Percentiles rank a stretch among this genome's conserved stretches.
phyloP scores from a whole-genome alignment of 2,888 invertebrate species.

The Eristalinus aeneus region DNA sequence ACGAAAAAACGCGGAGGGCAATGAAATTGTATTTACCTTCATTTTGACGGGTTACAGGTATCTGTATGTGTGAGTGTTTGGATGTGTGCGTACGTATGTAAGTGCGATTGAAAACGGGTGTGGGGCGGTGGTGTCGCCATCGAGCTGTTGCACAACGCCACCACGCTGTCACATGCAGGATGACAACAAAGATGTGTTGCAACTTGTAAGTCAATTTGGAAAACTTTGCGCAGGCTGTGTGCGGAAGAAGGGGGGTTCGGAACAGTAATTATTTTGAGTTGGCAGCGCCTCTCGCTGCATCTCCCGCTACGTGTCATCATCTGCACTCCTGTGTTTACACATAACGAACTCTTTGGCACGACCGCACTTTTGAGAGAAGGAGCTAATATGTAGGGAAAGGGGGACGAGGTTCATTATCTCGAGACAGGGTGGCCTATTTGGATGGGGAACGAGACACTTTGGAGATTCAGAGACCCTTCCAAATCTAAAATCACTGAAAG shows the following conservation, averaged over 20 bases:
- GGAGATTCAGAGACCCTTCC: not conserved
- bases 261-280: not conserved
- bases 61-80: not conserved
- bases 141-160: not conserved
- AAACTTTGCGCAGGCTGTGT: not conserved
- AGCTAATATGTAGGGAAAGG: not conserved
- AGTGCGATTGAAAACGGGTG: not conserved
- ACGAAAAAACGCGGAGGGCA: not conserved
- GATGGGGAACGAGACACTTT: not conserved
- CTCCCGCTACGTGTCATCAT: not conserved
- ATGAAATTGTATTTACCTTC: constrained; percentile 31
- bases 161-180: not conserved
- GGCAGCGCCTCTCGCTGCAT: not conserved
- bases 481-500: not conserved
- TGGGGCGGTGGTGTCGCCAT: not conserved
- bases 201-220: not conserved
- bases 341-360: not conserved
- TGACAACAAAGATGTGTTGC: not conserved
- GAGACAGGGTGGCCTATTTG: not conserved
- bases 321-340: not conserved
- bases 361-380: not conserved
- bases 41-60: not conserved
- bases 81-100: too few relatives aligned
- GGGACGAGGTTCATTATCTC: not conserved
- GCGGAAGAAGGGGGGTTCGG: not conserved